Conservation (phyloP, 1,140 invertebrate genomes). For the Popillia japonica region DNA sequence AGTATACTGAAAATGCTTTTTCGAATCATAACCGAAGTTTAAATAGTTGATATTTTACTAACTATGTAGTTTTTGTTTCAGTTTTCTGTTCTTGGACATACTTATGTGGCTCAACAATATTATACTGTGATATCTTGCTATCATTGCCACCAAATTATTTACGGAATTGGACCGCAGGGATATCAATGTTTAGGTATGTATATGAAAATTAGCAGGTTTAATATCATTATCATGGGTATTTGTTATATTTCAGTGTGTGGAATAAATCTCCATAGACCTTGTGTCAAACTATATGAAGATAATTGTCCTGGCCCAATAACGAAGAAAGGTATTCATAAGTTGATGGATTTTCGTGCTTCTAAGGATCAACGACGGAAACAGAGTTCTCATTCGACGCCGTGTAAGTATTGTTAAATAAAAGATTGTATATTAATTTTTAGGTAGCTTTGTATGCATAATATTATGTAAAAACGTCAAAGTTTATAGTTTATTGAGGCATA, state of each 20-base stretch:
- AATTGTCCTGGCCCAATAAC: conserved; percentile 81
- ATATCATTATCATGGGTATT: not conserved
- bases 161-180: conserved; percentile 93
- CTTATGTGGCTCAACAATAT: conserved; percentile 88
- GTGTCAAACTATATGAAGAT: conserved; percentile 84
- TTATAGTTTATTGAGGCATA: too few species aligned
- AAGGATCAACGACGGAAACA: conserved; percentile 63
- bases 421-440: too few species aligned
- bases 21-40: too few species aligned
- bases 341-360: conserved; percentile 73
- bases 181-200: conserved; percentile 84
- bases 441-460: too few species aligned
- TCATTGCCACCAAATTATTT: conserved; percentile 91
- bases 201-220: not conserved
- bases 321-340: conserved; percentile 74
- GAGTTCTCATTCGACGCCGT: conserved; percentile 61
- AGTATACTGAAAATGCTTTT: too few species aligned
- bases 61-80: conserved; percentile 56
- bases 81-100: conserved; percentile 86
- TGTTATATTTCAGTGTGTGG: conserved; percentile 76
- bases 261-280: conserved; percentile 86
- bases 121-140: conserved; percentile 90
- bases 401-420: conserved; percentile 56
- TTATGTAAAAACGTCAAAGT: too few species aligned
- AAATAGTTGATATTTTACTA: too few species aligned